Base-by-base conservation (phyloP, 2,797 vertebrate genomes). In the Cryptoblepharus egeriae region DNA sequence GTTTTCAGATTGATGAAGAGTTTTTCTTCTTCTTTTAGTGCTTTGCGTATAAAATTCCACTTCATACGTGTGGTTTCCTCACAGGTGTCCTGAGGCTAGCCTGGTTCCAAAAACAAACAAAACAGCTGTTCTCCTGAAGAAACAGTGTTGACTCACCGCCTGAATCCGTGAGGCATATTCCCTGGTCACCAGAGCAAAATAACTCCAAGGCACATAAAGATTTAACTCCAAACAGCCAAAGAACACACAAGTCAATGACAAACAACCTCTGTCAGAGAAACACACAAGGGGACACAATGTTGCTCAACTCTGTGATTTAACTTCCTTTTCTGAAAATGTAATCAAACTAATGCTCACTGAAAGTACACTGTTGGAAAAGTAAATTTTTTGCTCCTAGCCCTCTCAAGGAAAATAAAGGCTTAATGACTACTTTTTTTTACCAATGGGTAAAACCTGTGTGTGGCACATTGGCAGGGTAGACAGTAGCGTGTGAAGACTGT, bases 31-130 rank as follows among this genome's bases (percentile, higher is more conserved):
- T 63, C 58, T 73, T 52, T 32, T 80, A 7, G 42, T 73, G 69
- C n/a, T 80, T 70, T 77, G 42, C 61, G 57, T 71, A 77, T 63
- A 30, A 61, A 77, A 76, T 13, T 77, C 57, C 42, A 63, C 75
- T 63, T 77, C 67, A 63, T 65, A 69, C 32, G 69, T 37, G 55
- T 32, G 61, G 39, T 70, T 70, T 76, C 7, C 80, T 61, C 64
- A 70, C 60, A 69, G 55, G 57, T 24, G 28, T 70, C 32, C 74
- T 63, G 81, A 77, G 57, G 42, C 74, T 82, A 30, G 5, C 65
- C 42, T 82, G 57, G 18, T 70, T 52, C 74, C 18, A 61, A 71
- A 70, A 70, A 30, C 81, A 82, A 77, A 82, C 57, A 70, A 70
- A n/a, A 82, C 81, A 70, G 18, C 73, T 37, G 22, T 76, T 70